Base-by-base conservation (phyloP, 2,888 invertebrate genomes). In the Ryuthela nishihirai region DNA sequence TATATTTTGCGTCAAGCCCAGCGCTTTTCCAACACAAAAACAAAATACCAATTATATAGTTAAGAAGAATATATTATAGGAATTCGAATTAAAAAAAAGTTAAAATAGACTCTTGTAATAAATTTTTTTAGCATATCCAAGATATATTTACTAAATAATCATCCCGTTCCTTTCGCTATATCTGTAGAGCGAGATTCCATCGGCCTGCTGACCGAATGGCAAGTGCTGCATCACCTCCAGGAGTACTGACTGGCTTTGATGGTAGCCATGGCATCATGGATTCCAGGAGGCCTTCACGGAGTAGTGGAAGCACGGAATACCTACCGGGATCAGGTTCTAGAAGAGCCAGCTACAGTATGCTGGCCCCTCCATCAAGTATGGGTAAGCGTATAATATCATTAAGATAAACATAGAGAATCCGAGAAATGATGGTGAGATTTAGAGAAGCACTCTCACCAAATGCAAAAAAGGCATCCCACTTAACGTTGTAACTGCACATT, bases 171-270 rank as follows among this genome's bases (percentile, higher is more conserved):
- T 29, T 29, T 2, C 34, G 4, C 17, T 34, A 9, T 34, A 34
- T 29, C 29, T 54, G 2, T 18, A 63, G 63, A 45, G 63, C 63
- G 9, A 50, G 63, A 18, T 63, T 63, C 44, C 43, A 52, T 45
- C 49, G 59, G 40, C 59, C 59, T 1, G 46, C 50, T 6, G 63
- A 60, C 38, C 63, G 63, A 40, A 54, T 63, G 47, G 63, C 55
- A 7, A 60, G 54, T 24, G 60, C 64, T 10, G 54, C 62, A 9
- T 58, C 64, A 4, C 66, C 66, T 2, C 61, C 66, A 12, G 64
- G 61, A 35, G 61, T 66, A 42, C 32, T 65, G 47, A 53, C 64
- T 15, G 64, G 61, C 20, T 53, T 61, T 46, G 61, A 49, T 26
- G 52, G 45, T 9, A 45, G 47, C 38, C 48, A 45, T 32, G 29